Base-by-base conservation (phyloP, 2,113 vertebrate genomes). In the Ammodytes dubius region DNA sequence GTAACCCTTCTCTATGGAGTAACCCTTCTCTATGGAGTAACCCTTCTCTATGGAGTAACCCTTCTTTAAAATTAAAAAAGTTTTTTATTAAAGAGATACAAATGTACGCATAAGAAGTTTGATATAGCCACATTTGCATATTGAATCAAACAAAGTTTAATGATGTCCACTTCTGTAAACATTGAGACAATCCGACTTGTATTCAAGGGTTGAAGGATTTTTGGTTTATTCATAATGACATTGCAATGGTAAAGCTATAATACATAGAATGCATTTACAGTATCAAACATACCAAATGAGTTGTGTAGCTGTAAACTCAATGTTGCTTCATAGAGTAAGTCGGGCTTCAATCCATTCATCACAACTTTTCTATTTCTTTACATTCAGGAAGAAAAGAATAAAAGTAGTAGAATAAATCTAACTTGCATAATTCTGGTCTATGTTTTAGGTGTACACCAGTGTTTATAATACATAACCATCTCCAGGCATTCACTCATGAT, bases 331-430 rank as follows among this genome's bases (percentile, higher is more conserved):
- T 9, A 54, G 3, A 74, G 53, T 35, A 37, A 39, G 40, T 2
- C 13, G 13, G 15, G 58, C 53, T 56, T 70, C 13, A 12, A 71
- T 70, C n/a, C 17, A 46, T 86, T 86, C 78, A 79, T 70, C 79
- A 49, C 37, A 60, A 56, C 56, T 42, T 57, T 50, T 11, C 71
- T 72, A 42, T 47, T 12, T 27, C 67, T 46, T 77, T 69, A 77
- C 52, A 80, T 79, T 80, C 49, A 83, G 69, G 37, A 76, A 49
- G 19, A 13, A 50, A 27, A 72, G 9, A 53, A 50, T 7, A 72
- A n/a, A 79, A 70, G 50, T 61, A 54, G 78, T 72, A 53, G 73
- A 83, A 82, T 52, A 79, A 74, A 84, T 57, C 50, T 7, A 0
- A 76, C 58, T 72, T 80, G 71, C 71, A 83, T 80, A 72, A 79